phyloP scores from a whole-genome alignment of 2,888 invertebrate genomes.

The Ichneumoninae sp. region DNA sequence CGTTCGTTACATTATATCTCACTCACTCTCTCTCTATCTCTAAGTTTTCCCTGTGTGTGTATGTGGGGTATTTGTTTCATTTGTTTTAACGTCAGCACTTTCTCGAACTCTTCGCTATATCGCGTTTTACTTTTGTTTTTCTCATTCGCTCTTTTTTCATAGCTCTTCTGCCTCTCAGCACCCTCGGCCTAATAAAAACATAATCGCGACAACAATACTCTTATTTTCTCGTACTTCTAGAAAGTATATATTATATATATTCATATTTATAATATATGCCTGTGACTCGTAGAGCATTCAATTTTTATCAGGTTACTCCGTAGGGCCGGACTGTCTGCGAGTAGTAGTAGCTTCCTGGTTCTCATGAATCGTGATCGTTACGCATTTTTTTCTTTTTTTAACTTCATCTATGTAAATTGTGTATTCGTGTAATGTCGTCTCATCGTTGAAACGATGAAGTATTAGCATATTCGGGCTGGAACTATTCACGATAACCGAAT shows the following conservation, averaged over 20 bases:
- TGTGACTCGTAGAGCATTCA: slow-evolving; percentile 71
- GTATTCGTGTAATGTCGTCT: slow-evolving; percentile 17
- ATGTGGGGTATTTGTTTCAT: slow-evolving; percentile 4
- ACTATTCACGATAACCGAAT: slow-evolving; percentile 25
- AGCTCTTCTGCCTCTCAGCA: slow-evolving; percentile 37
- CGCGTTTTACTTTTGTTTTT: slow-evolving; percentile 56
- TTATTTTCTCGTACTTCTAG: slow-evolving; percentile 73
- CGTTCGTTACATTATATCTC: slow-evolving; percentile 39
- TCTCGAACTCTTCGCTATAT: slow-evolving; percentile 47
- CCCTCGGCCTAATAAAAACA: slow-evolving; percentile 65
- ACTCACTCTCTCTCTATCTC: slow-evolving; percentile 15
- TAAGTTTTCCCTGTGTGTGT: slow-evolving; percentile 1
- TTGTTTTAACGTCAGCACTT: slow-evolving; percentile 59
- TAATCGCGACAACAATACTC: slow-evolving; percentile 75
- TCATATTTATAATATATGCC: slow-evolving; percentile 75
- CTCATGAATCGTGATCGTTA: slow-evolving; percentile 55
- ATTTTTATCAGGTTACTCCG: slow-evolving; percentile 59
- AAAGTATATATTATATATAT: slow-evolving; percentile 78
- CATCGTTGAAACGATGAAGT: slow-evolving; percentile 21
- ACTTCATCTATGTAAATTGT: slow-evolving; percentile 51
- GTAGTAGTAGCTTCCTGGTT: slow-evolving; percentile 54
- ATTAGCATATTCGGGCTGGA: slow-evolving; percentile 35
- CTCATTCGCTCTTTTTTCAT: slow-evolving; percentile 25
- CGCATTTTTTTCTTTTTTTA: slow-evolving; percentile 35
- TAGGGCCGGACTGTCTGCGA: slow-evolving; percentile 57